A percentile compares a stretch with the other conserved stretches of the same genome.
Conservation (phyloP, 2,797 vertebrate species). For the Eleutherodactylus coqui region DNA sequence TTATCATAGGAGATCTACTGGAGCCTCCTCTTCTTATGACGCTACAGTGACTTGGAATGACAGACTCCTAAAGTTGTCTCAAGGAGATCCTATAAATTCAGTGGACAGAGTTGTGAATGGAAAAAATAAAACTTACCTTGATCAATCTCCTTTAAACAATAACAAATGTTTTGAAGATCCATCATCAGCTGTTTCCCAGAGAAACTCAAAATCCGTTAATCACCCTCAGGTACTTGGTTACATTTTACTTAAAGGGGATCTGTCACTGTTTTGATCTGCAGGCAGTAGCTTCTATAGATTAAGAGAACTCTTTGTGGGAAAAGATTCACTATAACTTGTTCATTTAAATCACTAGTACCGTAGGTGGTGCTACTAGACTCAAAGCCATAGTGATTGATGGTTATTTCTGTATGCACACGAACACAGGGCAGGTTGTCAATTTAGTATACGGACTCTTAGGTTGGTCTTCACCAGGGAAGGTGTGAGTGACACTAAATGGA, state of each 20-base stretch:
- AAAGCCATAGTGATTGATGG: no score
- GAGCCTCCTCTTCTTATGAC: slow-evolving; percentile 68
- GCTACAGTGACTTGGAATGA: slow-evolving; percentile 18
- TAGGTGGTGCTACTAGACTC: no score
- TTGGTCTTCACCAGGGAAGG: no score
- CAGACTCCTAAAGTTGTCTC: neutral
- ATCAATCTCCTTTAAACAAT: slow-evolving; percentile 72
- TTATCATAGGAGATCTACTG: slow-evolving; percentile 42
- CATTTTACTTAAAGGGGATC: neutral
- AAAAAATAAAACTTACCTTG: neutral
- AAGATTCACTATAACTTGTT: no score
- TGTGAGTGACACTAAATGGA: no score
- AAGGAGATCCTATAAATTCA: accelerated
- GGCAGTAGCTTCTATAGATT: no score
- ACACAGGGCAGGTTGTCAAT: no score
- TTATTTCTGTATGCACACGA: no score
- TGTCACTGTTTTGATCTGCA: no score
- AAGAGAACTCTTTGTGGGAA: no score
- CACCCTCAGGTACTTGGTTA: slow-evolving; percentile 72
- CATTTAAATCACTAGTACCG: no score
- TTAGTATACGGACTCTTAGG: no score
- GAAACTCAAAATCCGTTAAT: slow-evolving; percentile 75
- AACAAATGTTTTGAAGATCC: slow-evolving; percentile 71
- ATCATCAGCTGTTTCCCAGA: slow-evolving; percentile 64
- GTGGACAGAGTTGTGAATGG: accelerated